phyloP scores from a whole-genome alignment of 2,113 vertebrate species.

The Salvator merianae region DNA sequence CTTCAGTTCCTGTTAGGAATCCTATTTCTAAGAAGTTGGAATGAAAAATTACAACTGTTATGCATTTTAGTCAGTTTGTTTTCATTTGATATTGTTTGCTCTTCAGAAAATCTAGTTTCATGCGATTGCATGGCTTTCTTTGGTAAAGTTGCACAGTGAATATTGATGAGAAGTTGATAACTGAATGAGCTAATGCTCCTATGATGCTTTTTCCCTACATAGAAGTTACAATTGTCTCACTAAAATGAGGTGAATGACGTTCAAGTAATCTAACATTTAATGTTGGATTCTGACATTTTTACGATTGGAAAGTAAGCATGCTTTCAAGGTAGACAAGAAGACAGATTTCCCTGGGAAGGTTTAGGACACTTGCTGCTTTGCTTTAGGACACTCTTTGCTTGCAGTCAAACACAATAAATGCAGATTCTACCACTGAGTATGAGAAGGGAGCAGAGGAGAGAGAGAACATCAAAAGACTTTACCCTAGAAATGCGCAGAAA shows the following conservation, averaged over 20 bases:
- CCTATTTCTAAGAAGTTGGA: background rate
- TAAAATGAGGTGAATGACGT: background rate
- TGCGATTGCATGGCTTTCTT: conserved; percentile 46
- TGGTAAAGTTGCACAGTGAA: background rate
- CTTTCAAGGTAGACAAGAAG: background rate
- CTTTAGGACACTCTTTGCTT: no score
- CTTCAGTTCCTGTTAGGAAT: background rate
- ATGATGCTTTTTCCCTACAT: no score
- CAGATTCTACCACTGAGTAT: background rate
- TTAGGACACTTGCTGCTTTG: background rate
- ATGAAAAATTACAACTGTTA: background rate
- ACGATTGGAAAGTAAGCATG: background rate
- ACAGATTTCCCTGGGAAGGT: background rate
- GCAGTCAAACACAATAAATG: background rate
- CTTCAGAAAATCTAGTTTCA: background rate
- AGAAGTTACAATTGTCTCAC: background rate
- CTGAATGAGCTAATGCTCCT: background rate
- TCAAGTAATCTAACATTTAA: background rate
- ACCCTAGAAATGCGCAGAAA: no score
- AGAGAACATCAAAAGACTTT: no score
- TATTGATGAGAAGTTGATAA: no score
- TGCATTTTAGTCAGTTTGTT: conserved; percentile 54
- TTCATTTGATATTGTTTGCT: background rate
- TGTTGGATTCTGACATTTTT: background rate
- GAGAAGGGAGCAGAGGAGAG: background rate